These are phyloP conservation scores for Drosophila seclusa DNA, from an alignment of 2,888 invertebrate genomes.

Conservation along the genomic window DNA sequence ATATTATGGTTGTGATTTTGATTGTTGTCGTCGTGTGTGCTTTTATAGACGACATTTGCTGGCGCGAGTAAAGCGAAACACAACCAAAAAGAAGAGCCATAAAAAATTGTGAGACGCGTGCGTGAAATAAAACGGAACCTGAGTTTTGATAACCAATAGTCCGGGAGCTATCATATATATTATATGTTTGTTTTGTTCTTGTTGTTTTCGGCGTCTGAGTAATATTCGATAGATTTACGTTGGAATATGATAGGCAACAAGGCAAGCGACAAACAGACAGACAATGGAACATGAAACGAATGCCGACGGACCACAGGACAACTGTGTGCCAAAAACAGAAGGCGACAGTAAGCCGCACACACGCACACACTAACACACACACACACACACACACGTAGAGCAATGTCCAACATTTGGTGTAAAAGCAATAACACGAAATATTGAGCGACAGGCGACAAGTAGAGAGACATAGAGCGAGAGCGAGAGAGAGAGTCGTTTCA, in stretches of 20 bases:
- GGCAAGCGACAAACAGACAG: conserved; percentile 9
- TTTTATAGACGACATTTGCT: conserved; percentile 67
- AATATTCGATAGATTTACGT: conserved; percentile 43
- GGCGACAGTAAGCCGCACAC: conserved; percentile 11
- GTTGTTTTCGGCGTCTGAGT: conserved; percentile 26
- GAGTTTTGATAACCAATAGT: conserved; percentile 25
- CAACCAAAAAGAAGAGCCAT: conserved; percentile 31
- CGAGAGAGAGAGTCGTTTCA: neutral
- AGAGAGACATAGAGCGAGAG: neutral
- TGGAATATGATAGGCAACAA: conserved; percentile 30
- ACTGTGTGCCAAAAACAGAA: conserved; percentile 50
- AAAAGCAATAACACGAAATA: conserved; percentile 63
- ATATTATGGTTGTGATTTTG: conserved; percentile 49
- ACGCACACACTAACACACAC: neutral
- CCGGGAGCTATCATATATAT: conserved; percentile 3
- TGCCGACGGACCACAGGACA: conserved; percentile 32
- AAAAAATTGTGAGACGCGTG: conserved; percentile 74
- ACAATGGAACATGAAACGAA: conserved; percentile 6
- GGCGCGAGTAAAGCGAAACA: conserved; percentile 60
- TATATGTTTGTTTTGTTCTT: neutral
- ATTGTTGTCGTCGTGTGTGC: conserved; percentile 42
- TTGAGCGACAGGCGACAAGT: conserved; percentile 35
- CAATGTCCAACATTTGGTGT: conserved; percentile 33
- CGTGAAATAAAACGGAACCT: conserved; percentile 47
- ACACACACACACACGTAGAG: conserved; percentile 1